Evolutionary conservation across 2,797 vertebrate species (phyloP).

Genomic region (Tarsius wallacei): DNA sequence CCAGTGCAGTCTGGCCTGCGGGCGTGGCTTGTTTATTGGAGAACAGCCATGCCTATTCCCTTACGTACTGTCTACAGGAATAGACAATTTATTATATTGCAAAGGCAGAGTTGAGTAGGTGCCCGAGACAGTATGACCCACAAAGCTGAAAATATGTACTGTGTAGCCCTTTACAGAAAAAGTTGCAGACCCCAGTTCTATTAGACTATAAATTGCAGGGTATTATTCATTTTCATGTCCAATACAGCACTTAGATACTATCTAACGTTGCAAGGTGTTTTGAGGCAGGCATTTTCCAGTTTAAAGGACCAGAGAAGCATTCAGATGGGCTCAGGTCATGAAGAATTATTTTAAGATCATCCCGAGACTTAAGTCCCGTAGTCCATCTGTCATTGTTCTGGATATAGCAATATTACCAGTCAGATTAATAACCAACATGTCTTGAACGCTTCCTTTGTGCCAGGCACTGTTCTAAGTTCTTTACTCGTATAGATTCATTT

Average conservation of each 20-base stretch:
- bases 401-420: background rate
- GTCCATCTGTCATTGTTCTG: background rate
- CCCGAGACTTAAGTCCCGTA: background rate
- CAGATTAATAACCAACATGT: background rate
- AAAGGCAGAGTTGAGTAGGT: background rate
- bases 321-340: background rate
- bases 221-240: background rate
- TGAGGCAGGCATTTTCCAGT: background rate
- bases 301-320: constrained; percentile 39
- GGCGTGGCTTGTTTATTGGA: background rate
- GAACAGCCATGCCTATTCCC: background rate
- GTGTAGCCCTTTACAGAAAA: background rate
- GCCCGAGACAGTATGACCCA: background rate
- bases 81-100: background rate
- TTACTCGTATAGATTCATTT: background rate
- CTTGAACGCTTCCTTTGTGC: background rate
- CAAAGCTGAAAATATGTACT: background rate
- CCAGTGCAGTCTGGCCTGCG: background rate
- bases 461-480: background rate
- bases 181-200: background rate
- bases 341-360: background rate
- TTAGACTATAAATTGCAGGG: background rate
- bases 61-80: background rate
- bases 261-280: background rate
- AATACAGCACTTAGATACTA: background rate